A percentile compares a stretch with the other conserved stretches of the same genome.
Evolutionary conservation across 2,797 vertebrate species (phyloP).

Genomic region (Poliocrania exsul): DNA sequence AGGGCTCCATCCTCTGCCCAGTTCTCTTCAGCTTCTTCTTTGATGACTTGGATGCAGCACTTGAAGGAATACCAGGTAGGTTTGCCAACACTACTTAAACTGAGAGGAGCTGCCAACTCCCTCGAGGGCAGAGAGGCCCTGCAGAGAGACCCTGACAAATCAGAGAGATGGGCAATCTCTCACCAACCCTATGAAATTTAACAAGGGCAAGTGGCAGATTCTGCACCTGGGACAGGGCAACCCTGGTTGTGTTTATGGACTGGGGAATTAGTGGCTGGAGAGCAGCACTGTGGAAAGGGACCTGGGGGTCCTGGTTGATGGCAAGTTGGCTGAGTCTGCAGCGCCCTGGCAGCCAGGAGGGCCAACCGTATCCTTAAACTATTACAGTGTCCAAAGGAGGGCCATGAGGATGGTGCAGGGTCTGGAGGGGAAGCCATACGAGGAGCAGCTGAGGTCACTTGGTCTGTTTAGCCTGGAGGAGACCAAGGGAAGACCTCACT

Average conservation of each 20-base stretch:
- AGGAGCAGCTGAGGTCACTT: not conserved
- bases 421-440: not conserved
- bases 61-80: not conserved
- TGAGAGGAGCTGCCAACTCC: not conserved
- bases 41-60: not conserved
- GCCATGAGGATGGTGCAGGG: not conserved
- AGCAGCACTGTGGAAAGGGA: not conserved
- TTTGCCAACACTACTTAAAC: not conserved
- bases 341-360: not conserved
- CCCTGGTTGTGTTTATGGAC: not conserved
- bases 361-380: not conserved
- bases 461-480: not conserved
- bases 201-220: not conserved
- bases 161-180: not conserved
- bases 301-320: accelerated
- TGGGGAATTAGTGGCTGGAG: not conserved
- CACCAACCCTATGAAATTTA: not conserved
- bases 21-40: not conserved
- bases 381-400: not conserved
- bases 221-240: not conserved
- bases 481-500: not conserved
- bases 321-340: not conserved
- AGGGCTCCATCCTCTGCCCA: not conserved
- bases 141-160: not conserved
- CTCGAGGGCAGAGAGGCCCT: not conserved